Evolutionary conservation across 2,797 vertebrate genomes (phyloP).

Genomic region (Synanceia verrucosa): DNA sequence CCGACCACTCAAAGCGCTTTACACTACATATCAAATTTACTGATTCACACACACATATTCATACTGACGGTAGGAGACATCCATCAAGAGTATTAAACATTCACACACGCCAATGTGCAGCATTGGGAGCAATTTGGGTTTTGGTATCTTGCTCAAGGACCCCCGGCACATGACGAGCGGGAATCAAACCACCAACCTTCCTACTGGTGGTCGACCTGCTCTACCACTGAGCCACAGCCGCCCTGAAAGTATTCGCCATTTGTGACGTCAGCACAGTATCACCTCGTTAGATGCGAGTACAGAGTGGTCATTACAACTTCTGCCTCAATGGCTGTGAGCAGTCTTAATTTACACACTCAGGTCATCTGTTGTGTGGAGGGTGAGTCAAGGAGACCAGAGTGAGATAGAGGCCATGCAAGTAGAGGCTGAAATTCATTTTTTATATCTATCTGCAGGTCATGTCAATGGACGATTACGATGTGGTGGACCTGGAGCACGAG

Average conservation of each 20-base stretch:
- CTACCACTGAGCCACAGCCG: too few species aligned
- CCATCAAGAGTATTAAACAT: too few species aligned
- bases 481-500: conserved; percentile 95
- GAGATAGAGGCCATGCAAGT: conserved; percentile 3
- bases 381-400: conserved; percentile 24
- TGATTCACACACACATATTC: too few species aligned
- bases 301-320: conserved; percentile 70
- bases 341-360: conserved; percentile 49
- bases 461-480: conserved; percentile 97
- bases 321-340: conserved; percentile 48
- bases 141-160: too few species aligned
- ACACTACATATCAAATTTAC: too few species aligned
- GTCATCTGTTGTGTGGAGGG: conserved; percentile 54
- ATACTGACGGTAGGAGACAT: too few species aligned
- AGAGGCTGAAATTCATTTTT: conserved; percentile 2
- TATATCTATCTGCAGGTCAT: conserved; percentile 83
- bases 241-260: conserved; percentile 57
- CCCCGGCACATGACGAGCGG: too few species aligned
- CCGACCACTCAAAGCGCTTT: too few species aligned
- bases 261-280: conserved; percentile 71
- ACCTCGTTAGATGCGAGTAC: conserved; percentile 74
- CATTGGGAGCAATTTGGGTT: too few species aligned
- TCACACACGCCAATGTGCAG: too few species aligned
- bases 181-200: too few species aligned
- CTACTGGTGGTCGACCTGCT: too few species aligned